A percentile compares a stretch with the other conserved stretches of the same genome.
phyloP scores from a whole-genome alignment of 2,113 vertebrate genomes.

The Todiramphus chloris region DNA sequence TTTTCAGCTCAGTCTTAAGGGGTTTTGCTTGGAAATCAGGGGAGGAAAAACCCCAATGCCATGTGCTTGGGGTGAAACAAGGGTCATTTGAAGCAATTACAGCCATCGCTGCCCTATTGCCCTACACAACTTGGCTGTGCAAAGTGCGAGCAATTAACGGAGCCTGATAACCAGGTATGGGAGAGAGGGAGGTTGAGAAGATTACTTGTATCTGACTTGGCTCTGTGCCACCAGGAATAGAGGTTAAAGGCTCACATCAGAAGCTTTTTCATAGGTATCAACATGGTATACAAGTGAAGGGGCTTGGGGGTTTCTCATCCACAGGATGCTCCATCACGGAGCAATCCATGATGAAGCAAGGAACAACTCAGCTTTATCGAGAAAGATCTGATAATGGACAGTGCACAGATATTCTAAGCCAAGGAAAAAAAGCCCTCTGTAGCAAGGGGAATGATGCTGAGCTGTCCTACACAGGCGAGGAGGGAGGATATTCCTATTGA shows the following conservation, averaged over 20 bases:
- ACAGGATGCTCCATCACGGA: accelerated
- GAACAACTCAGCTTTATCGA: background rate
- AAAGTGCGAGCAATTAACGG: background rate
- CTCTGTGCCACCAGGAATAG: background rate
- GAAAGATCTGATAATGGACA: background rate
- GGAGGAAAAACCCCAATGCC: accelerated
- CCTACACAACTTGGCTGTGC: background rate
- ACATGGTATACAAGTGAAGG: background rate
- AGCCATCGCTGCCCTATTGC: background rate
- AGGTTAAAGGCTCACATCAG: background rate
- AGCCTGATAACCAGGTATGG: background rate
- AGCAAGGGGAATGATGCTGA: background rate
- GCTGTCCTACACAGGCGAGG: background rate
- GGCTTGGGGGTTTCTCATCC: background rate
- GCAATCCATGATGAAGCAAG: background rate
- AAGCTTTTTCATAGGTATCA: background rate
- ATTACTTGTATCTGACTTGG: background rate
- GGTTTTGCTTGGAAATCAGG: background rate
- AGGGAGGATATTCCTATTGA: background rate
- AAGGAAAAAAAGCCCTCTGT: background rate
- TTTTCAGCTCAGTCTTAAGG: background rate
- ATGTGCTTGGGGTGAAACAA: background rate
- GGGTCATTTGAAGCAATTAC: background rate
- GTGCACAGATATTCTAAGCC: background rate
- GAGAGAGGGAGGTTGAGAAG: background rate